Evolutionary conservation across 2,888 invertebrate genomes (phyloP).

Genomic region (Arctia plantaginis): DNA sequence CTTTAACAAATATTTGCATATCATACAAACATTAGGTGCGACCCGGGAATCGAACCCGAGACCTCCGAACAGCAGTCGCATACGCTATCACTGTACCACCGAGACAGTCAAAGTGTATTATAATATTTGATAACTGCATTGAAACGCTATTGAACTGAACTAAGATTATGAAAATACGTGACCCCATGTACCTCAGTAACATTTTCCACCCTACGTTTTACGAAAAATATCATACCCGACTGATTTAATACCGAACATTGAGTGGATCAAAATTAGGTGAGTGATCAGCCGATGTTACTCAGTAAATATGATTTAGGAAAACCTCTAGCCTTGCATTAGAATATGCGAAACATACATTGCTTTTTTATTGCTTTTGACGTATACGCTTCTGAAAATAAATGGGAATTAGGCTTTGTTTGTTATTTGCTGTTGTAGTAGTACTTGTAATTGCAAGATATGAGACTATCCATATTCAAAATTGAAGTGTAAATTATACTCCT

Average conservation of each 20-base stretch:
- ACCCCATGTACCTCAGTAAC: background rate
- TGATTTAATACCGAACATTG: constrained; percentile 43
- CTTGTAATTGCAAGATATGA: background rate
- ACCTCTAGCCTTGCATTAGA: constrained; percentile 49
- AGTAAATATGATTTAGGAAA: constrained; percentile 58
- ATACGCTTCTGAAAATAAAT: constrained; percentile 2
- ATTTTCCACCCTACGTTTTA: background rate
- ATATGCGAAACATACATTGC: constrained; percentile 55
- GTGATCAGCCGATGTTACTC: constrained; percentile 44
- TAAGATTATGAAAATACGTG: background rate
- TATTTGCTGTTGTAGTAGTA: background rate
- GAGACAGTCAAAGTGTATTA: no score
- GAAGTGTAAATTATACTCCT: background rate
- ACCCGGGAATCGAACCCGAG: no score
- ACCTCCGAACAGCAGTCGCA: no score
- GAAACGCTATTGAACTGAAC: background rate
- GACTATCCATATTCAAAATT: background rate
- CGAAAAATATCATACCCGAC: background rate
- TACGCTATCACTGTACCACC: no score
- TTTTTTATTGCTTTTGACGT: constrained; percentile 55
- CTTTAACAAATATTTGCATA: no score
- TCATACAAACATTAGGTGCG: no score
- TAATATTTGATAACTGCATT: background rate
- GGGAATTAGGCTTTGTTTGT: background rate
- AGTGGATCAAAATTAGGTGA: constrained; percentile 46